These are phyloP conservation scores for Dreissena polymorpha DNA, from an alignment of 1,140 invertebrate genomes.

Conservation along the genomic window DNA sequence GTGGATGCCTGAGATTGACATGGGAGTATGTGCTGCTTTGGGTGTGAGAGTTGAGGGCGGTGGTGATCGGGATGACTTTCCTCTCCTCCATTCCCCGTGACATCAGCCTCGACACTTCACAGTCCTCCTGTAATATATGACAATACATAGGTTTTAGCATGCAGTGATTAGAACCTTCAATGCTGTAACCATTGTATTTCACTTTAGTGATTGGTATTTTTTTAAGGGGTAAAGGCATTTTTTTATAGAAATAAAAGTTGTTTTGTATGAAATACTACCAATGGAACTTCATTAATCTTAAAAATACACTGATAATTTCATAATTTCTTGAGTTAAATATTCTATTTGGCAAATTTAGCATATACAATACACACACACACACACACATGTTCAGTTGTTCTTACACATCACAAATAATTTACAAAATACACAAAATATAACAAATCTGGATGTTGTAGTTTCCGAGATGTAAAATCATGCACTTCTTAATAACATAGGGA, in stretches of 20 bases:
- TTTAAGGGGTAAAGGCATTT: too few species aligned
- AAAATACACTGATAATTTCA: neutral
- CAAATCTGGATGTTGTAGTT: too few species aligned
- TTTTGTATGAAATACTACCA: neutral
- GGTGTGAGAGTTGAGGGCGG: neutral
- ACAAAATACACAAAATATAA: too few species aligned
- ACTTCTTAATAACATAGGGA: too few species aligned
- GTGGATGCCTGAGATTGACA: neutral
- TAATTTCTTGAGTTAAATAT: too few species aligned
- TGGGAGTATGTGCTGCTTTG: neutral
- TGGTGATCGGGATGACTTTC: neutral
- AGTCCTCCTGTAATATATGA: constrained; percentile 39
- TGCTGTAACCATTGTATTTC: neutral
- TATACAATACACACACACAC: too few species aligned
- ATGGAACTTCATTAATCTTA: neutral
- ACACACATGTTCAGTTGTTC: too few species aligned
- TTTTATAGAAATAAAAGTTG: neutral
- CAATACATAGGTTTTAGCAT: neutral
- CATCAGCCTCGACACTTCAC: constrained; percentile 41
- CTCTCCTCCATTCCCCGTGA: constrained; percentile 1
- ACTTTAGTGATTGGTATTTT: too few species aligned
- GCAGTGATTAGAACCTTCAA: neutral
- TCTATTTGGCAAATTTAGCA: too few species aligned
- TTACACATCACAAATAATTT: too few species aligned
- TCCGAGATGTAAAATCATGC: too few species aligned